Evolutionary conservation across 2,113 vertebrate genomes (phyloP), one percentile per base, ranked within the genome.

Genomic region (Alligator sinensis): DNA sequence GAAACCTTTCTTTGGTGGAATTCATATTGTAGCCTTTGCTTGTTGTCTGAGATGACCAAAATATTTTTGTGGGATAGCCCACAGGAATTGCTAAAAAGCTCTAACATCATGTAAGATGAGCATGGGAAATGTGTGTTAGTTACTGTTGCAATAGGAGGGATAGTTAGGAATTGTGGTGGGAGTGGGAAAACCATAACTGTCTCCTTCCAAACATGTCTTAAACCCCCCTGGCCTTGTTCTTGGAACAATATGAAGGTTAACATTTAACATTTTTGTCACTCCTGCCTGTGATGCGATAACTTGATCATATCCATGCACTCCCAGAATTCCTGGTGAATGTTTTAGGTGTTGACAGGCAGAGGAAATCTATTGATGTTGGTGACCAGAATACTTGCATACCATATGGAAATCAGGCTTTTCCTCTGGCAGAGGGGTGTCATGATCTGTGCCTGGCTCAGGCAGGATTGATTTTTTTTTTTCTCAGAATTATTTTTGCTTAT

Each of bases 401-500:
- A 47, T 47, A 47, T 47, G 47, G 47, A 47, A 47, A 47, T 47
- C 47, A 47, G 47, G 47, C 47, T 7, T 47, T 47, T 47, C 47
- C 47, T 47, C 2, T 47, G 47, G 47, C 47, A 47, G 47, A 47
- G 47, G 47, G 47, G 47, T 47, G 47, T 47, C 47, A 47, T 47
- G 47, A 80, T 60, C 80, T 63, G 18, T 94, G 89, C 82, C 77
- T 76, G 54, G 21, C 80, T 87, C 74, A 85, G 84, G 90, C 87
- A 93, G 82, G 72, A 62, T 77, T 94, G 84, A 47, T 28, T 76
- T 30, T 82, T 61, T 47, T 47, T 94, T 63, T 76, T 28, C 84
- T 91, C 86, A 92, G 84, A 89, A 91, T 77, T 75, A 47, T 87
- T 77, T 96, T 94, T 85, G 66, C 25, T 91, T 54, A 89, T 90